These are phyloP conservation scores for Aspidoscelis tigris DNA, from an alignment of 2,113 vertebrate genomes.

Conservation along the genomic window DNA sequence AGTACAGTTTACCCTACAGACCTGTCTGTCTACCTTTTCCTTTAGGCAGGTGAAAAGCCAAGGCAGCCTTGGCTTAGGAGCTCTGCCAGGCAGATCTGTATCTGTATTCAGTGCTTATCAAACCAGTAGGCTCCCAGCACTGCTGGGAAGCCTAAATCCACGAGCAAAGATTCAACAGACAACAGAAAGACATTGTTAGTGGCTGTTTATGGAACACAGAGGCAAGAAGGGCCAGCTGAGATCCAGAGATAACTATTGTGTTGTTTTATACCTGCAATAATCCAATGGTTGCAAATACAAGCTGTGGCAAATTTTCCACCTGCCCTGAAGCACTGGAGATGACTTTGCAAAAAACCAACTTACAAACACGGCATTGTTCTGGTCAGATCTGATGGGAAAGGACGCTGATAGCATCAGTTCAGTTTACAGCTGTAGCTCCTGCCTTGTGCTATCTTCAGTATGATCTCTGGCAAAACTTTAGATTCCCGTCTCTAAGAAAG, in stretches of 20 bases:
- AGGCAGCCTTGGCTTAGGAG: neutral
- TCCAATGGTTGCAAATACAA: slow-evolving; percentile 36
- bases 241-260: slow-evolving; percentile 36
- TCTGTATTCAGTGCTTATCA: neutral
- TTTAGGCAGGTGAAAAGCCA: neutral
- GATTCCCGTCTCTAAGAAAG: neutral
- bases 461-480: slow-evolving; percentile 38
- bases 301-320: slow-evolving; percentile 34
- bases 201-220: slow-evolving; percentile 5
- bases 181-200: neutral
- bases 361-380: slow-evolving; percentile 42
- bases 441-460: slow-evolving; percentile 35
- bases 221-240: neutral
- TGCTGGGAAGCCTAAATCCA: neutral
- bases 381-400: slow-evolving; percentile 20
- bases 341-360: slow-evolving; percentile 39
- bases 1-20: neutral
- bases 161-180: neutral
- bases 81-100: neutral
- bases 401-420: slow-evolving; percentile 38
- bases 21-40: neutral
- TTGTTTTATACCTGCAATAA: slow-evolving; percentile 38
- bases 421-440: slow-evolving; percentile 40
- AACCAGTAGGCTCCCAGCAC: neutral
- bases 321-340: slow-evolving; percentile 35